Conservation (phyloP, 2,797 vertebrate genomes). For the Chromobotia macracanthus region DNA sequence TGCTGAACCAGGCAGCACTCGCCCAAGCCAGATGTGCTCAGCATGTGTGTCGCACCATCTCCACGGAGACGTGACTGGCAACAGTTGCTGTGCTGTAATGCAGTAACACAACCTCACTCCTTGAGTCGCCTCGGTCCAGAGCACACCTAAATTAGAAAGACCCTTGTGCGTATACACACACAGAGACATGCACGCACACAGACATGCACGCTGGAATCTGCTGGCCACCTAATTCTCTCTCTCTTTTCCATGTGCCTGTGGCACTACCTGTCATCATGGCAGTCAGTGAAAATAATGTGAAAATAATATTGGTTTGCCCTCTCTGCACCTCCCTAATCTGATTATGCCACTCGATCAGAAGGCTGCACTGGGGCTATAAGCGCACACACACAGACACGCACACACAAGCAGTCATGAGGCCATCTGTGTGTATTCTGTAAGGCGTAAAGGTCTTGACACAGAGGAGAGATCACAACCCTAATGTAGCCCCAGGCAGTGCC, state of each 20-base stretch:
- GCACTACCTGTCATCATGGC: conserved; percentile 61
- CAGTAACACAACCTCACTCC: conserved; percentile 64
- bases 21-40: conserved; percentile 61
- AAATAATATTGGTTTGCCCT: conserved; percentile 64
- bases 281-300: conserved; percentile 67
- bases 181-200: too few species aligned
- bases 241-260: conserved; percentile 36
- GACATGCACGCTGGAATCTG: neutral
- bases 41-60: conserved; percentile 53
- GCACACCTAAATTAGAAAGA: conserved; percentile 51
- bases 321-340: conserved; percentile 66
- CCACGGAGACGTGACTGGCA: conserved; percentile 66
- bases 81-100: conserved; percentile 67
- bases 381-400: conserved; percentile 42
- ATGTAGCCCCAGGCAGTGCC: conserved; percentile 42
- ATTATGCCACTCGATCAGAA: conserved; percentile 75
- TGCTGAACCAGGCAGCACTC: conserved; percentile 60
- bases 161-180: too few species aligned
- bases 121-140: conserved; percentile 47
- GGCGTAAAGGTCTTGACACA: conserved; percentile 52
- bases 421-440: conserved; percentile 57
- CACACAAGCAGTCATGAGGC: conserved; percentile 48
- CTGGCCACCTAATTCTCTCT: conserved; percentile 19
- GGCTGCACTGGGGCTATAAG: conserved; percentile 55
- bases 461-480: conserved; percentile 52